Conservation (phyloP, 2,888 invertebrate species). For the Cetonia aurata region DNA sequence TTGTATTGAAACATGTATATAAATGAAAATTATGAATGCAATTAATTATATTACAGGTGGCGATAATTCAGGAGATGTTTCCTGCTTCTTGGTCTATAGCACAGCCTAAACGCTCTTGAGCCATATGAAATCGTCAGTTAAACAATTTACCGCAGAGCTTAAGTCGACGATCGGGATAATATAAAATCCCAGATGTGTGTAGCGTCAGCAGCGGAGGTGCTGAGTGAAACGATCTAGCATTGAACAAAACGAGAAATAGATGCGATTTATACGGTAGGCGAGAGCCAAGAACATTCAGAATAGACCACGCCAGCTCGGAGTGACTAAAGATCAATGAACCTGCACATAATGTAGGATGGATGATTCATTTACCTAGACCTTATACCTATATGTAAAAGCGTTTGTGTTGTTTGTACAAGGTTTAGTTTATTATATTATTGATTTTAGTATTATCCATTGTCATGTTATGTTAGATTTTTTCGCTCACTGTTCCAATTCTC, state of each 20-base stretch:
- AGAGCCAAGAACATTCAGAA: slow-evolving; percentile 25
- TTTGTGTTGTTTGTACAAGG: not conserved
- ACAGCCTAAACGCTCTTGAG: not conserved
- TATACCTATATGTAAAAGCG: not conserved
- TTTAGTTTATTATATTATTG: not conserved
- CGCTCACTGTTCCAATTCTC: too few relatives aligned
- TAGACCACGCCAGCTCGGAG: not conserved
- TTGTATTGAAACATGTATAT: too few relatives aligned
- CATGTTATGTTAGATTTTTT: not conserved
- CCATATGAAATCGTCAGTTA: not conserved
- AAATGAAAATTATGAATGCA: too few relatives aligned
- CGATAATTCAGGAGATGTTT: too few relatives aligned
- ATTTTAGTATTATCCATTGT: not conserved
- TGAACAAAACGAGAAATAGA: slow-evolving; percentile 22
- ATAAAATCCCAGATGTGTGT: slow-evolving; percentile 21
- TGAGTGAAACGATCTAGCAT: not conserved
- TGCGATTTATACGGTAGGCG: slow-evolving; percentile 18
- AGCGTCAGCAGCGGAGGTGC: not conserved
- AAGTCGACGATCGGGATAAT: slow-evolving; percentile 3
- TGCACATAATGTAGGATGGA: slow-evolving; percentile 14
- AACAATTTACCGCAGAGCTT: not conserved
- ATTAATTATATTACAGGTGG: too few relatives aligned
- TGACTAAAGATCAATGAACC: slow-evolving; percentile 21
- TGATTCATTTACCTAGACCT: slow-evolving; percentile 8
- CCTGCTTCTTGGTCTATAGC: too few relatives aligned